Evolutionary conservation across 30 jellyfish, hydroid and myxozoan genomes (phyloP).

Genomic region (Morbakka virulenta): DNA sequence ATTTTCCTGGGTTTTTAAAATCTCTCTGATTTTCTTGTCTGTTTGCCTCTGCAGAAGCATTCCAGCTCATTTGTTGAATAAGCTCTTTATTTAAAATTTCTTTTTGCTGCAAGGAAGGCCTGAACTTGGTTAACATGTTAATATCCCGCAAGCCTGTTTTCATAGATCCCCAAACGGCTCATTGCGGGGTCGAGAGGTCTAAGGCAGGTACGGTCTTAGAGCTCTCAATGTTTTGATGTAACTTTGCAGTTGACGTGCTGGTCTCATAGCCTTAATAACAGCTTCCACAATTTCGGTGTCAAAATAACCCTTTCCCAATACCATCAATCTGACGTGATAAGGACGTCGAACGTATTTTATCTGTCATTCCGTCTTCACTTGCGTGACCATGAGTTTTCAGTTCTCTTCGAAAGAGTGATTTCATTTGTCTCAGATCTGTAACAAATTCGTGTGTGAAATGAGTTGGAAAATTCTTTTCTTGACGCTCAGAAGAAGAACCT

Average conservation of each 20-base stretch:
- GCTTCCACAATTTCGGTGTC: neutral
- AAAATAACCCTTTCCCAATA: conserved; percentile 12
- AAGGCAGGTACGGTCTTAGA: conserved; percentile 7
- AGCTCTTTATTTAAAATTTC: conserved; percentile 15
- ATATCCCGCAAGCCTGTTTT: conserved; percentile 25
- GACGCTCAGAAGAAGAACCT: no score
- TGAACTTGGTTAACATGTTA: neutral
- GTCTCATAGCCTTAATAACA: conserved; percentile 8
- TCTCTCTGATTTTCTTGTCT: neutral
- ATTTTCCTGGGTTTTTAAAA: no score
- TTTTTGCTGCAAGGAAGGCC: conserved; percentile 8
- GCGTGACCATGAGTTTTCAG: no score
- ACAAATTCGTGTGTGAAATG: no score
- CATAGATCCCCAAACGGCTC: conserved; percentile 5
- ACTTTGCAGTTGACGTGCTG: conserved; percentile 26
- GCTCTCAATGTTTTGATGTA: conserved; percentile 12
- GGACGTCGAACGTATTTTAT: no score
- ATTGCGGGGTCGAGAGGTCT: conserved; percentile 1
- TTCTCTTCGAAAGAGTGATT: no score
- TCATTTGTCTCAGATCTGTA: no score
- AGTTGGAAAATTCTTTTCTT: no score
- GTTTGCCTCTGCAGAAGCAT: conserved; percentile 22
- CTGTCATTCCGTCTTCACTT: no score
- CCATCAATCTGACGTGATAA: conserved; percentile 26
- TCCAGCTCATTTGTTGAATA: conserved; percentile 8